phyloP scores from a whole-genome alignment of 2,888 invertebrate genomes.

The Gastracanthus pulcherrimus region DNA sequence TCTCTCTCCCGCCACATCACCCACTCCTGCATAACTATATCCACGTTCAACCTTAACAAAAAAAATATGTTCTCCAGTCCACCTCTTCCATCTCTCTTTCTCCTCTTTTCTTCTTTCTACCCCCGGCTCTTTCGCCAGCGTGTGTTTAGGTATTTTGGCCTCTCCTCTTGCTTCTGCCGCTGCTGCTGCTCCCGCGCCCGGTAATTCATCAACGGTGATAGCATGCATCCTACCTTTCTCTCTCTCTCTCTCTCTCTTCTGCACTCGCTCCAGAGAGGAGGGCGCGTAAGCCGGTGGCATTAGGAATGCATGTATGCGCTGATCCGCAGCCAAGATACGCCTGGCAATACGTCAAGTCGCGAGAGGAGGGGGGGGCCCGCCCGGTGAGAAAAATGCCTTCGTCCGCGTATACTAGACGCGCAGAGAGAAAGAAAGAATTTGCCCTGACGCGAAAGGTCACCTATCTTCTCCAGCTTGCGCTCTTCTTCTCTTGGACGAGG shows the following conservation, averaged over 20 bases:
- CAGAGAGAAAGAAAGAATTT: too few relatives aligned
- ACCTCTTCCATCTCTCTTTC: not conserved
- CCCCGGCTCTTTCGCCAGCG: not conserved
- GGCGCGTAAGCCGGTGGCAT: slow-evolving; percentile 65
- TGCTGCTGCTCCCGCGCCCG: slow-evolving; percentile 56
- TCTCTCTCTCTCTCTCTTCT: not conserved
- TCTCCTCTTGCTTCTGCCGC: too few relatives aligned
- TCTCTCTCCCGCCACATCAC: too few relatives aligned
- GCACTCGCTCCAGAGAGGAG: slow-evolving; percentile 2
- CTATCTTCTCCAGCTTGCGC: slow-evolving; percentile 33
- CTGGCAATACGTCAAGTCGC: slow-evolving; percentile 70
- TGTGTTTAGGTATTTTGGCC: slow-evolving; percentile 46
- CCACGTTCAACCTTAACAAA: not conserved
- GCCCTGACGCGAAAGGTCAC: slow-evolving; percentile 52
- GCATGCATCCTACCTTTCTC: slow-evolving; percentile 58
- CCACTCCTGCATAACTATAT: too few relatives aligned
- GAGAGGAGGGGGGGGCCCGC: too few relatives aligned
- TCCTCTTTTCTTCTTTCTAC: too few relatives aligned
- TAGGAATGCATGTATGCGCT: slow-evolving; percentile 72
- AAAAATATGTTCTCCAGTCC: not conserved
- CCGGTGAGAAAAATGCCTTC: slow-evolving; percentile 68
- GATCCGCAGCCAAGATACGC: slow-evolving; percentile 71
- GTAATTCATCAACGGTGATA: slow-evolving; percentile 69
- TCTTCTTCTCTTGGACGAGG: not conserved
- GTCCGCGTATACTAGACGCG: slow-evolving; percentile 5